phyloP scores from a whole-genome alignment of 2,113 vertebrate species.

The Halcyon senegalensis region DNA sequence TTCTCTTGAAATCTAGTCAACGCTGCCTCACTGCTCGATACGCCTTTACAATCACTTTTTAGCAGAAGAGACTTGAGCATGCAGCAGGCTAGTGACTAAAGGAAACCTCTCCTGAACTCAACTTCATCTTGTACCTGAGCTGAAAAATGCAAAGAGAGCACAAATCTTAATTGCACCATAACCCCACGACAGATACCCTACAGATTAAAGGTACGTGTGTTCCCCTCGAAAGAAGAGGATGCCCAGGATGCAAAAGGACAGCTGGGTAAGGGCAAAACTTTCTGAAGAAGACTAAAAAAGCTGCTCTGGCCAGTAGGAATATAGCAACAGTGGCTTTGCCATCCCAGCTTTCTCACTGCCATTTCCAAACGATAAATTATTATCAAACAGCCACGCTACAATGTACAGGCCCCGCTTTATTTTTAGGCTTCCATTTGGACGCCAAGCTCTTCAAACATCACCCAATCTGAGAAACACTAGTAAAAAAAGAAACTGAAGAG shows the following conservation, averaged over 20 bases:
- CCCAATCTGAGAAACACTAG: not conserved
- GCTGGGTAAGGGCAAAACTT: not conserved
- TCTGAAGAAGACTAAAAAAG: not conserved
- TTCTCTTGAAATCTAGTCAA: not conserved
- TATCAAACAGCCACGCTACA: not conserved
- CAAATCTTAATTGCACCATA: not conserved
- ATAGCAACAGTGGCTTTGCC: not conserved
- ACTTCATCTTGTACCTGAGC: not conserved
- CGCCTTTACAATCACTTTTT: not conserved
- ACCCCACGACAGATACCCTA: not conserved
- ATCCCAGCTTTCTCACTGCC: not conserved
- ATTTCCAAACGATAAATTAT: not conserved
- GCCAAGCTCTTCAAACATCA: not conserved
- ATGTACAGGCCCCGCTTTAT: not conserved
- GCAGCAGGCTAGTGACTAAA: not conserved
- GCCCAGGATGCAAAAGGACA: not conserved
- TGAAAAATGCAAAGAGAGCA: conserved; percentile 23
- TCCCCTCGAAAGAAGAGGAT: not conserved
- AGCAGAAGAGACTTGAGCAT: not conserved
- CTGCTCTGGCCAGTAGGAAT: not conserved
- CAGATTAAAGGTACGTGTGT: not conserved
- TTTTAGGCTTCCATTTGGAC: not conserved
- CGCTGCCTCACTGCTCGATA: not conserved
- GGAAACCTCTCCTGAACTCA: not conserved
- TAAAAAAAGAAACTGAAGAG: not conserved